Evolutionary conservation across 2,888 invertebrate genomes (phyloP).

Genomic region (Trissoscelio sp.): DNA sequence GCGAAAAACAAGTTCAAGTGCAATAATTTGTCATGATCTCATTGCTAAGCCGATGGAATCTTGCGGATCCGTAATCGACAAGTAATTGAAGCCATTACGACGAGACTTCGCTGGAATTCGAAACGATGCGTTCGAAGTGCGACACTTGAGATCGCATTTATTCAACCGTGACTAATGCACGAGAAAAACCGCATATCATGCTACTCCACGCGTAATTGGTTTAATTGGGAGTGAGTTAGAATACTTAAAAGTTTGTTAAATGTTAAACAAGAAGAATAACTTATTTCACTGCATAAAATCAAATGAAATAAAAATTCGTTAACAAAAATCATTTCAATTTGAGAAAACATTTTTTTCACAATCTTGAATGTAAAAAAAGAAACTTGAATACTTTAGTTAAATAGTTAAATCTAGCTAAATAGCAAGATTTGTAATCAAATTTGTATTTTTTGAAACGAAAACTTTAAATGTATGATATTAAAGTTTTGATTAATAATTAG

Average conservation of each 20-base stretch:
- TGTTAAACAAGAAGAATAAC: neutral
- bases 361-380: no score
- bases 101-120: constrained; percentile 39
- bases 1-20: constrained; percentile 36
- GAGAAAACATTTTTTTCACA: no score
- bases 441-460: no score
- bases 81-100: constrained; percentile 54
- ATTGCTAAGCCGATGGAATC: constrained; percentile 50
- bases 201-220: constrained; percentile 38
- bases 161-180: constrained; percentile 48
- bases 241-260: neutral
- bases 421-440: no score
- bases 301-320: no score
- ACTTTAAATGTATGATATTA: no score
- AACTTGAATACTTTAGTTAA: no score
- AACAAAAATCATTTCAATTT: no score
- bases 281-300: no score
- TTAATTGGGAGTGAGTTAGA: constrained; percentile 35
- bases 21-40: constrained; percentile 54
- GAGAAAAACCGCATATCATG: constrained; percentile 40
- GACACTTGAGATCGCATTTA: constrained; percentile 44
- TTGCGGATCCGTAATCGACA: constrained; percentile 53
- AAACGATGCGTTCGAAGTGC: constrained; percentile 48
- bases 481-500: no score
- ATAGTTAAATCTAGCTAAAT: no score